Evolutionary conservation across 2,888 invertebrate species (phyloP), one percentile per base, ranked within the genome.

Genomic region (Phalera bucephala): DNA sequence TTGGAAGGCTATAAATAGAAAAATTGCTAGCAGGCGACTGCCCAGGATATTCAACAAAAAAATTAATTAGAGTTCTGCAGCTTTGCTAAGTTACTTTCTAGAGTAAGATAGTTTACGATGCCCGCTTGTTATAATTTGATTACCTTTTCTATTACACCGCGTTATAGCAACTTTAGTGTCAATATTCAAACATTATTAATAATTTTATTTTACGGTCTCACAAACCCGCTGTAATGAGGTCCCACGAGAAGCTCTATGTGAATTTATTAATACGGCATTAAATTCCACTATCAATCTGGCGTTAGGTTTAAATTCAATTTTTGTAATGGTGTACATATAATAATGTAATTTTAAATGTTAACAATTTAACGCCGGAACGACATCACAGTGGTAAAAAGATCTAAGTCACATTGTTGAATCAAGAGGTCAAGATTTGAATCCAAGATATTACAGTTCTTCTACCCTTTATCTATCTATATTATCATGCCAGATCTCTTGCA

Each of bases 21-120:
- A n/a, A n/a, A n/a, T n/a, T n/a, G n/a, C n/a, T n/a, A n/a, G n/a
- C n/a, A 17, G 17, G 6, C 17, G 3, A 4, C 6, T 17, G 6
- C 3, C 3, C 17, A 17, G 6, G 17, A 6, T 17, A 17, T 4
- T 17, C 20, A 36, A 9, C 15, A 36, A 44, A 48, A 51, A 40
- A 52, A 31, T 47, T 21, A 36, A 41, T 52, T 52, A 44, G 47
- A 47, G 26, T 41, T 47, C 6, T 35, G n/a, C 20, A 21, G 8
- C 20, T 21, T 28, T 26, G 25, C 12, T 21, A 28, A 21, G 39
- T 27, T 28, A 36, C 17, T 21, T 11, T 8, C 11, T 34, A 37
- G 31, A 41, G 19, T 21, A 47, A 39, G 39, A 22, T n/a, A 27
- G 30, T 31, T 48, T 38, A 34, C 32, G 33, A 30, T 26, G 25